Percentiles rank a stretch among this genome's conserved stretches.
phyloP scores from a whole-genome alignment of 2,888 invertebrate genomes.

The Anaspis maculata region DNA sequence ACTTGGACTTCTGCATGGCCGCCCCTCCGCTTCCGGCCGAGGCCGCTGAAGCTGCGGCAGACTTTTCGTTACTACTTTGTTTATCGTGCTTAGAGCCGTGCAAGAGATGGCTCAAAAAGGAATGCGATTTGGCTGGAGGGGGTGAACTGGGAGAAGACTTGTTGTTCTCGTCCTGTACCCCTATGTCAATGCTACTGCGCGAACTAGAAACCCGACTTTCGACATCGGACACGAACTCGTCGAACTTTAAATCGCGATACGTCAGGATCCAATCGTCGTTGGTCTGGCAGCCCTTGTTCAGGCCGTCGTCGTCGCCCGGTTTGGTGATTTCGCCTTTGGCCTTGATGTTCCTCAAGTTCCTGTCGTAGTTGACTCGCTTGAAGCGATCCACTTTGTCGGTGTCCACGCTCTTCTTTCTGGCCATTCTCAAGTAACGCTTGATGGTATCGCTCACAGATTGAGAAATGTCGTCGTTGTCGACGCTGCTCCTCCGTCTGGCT shows the following conservation, averaged over 20 bases:
- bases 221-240: constrained; percentile 31
- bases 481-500: constrained; percentile 59
- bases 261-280: constrained; percentile 65
- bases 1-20: constrained; percentile 86
- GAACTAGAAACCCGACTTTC: constrained; percentile 46
- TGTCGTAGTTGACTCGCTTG: constrained; percentile 81
- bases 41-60: constrained; percentile 45
- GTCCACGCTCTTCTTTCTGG: constrained; percentile 78
- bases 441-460: constrained; percentile 83
- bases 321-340: constrained; percentile 67
- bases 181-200: constrained; percentile 47
- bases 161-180: constrained; percentile 37
- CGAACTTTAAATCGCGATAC: constrained; percentile 46
- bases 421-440: constrained; percentile 78
- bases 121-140: constrained; percentile 48
- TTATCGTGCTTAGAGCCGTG: constrained; percentile 45
- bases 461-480: constrained; percentile 77
- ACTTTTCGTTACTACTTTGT: constrained; percentile 28
- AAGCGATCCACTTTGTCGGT: constrained; percentile 73
- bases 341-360: constrained; percentile 74
- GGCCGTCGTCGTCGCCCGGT: constrained; percentile 69
- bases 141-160: constrained; percentile 41
- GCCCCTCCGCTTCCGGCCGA: constrained; percentile 23
- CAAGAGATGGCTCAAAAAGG: constrained; percentile 55
- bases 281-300: constrained; percentile 69